Base-by-base conservation (phyloP, 2,113 vertebrate species). In the Peromyscus polionotus region DNA sequence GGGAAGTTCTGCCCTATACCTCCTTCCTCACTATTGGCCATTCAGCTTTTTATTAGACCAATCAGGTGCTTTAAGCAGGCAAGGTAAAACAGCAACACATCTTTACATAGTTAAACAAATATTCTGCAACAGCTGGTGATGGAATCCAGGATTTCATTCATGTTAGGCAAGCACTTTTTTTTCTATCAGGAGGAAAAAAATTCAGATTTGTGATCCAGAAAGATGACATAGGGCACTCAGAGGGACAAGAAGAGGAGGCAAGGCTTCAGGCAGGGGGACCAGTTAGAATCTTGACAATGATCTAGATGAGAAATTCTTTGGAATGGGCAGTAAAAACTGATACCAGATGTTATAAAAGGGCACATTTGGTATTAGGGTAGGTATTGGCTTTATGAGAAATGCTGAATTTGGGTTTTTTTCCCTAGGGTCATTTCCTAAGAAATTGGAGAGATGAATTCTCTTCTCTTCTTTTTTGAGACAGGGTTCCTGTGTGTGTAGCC, bases 181-280 rank as follows among this genome's bases (percentile, higher is more conserved):
- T 73, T 59, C 4, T 95, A 77, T 87, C 54, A 86, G 80, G 39
- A 90, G 63, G 45, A 16, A 93, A 72, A 95, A 63, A 1, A 36
- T 81, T 94, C 80, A 77, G 59, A 67, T 96, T 88, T 95, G 59
- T 90, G 39, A 92, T 84, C n/a, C 81, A 80, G 14, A 93, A 88
- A 67, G 86, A 93, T 90, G 36, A 73, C 48, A 75, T 95, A 51
- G 73, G 33, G 19, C 45, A 67, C 4, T 73, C 59, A 10, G 91
- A 95, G 72, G 31, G 57, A 57, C 59, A 72, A 91, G 20, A 85
- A 94, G 72, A 95, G 39, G 72, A 95, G 39, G 57, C 28, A 72
- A 79, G 68, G 7, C 36, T 87, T 26, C 54, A 67, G 39, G 54
- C 57, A 26, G 61, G 73, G 68, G 84, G 51, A 87, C 36, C 33